phyloP scores from a whole-genome alignment of 2,797 vertebrate species.

The Lepilemur ruficaudatus region DNA sequence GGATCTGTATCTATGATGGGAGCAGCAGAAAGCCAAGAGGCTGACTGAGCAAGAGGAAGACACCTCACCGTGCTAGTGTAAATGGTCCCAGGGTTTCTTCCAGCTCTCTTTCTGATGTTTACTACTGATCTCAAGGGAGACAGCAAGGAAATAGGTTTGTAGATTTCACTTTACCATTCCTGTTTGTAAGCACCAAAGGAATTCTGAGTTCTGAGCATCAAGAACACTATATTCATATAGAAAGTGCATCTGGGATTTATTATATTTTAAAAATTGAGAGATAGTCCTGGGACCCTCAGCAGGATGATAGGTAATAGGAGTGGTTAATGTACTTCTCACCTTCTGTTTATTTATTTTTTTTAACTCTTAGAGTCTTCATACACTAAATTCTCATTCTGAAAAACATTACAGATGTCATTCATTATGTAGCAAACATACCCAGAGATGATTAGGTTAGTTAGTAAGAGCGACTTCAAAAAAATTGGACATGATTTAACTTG shows the following conservation, averaged over 20 bases:
- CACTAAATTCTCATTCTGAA: neutral
- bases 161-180: neutral
- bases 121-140: neutral
- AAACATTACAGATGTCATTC: neutral
- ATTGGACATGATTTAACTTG: neutral
- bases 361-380: neutral
- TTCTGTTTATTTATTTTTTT: neutral
- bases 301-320: neutral
- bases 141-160: neutral
- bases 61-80: neutral
- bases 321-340: neutral
- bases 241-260: neutral
- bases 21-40: neutral
- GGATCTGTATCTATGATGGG: too few relatives aligned
- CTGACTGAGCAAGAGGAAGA: neutral
- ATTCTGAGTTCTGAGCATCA: neutral
- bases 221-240: neutral
- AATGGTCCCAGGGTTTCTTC: neutral
- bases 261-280: slow-evolving; percentile 21
- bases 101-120: neutral
- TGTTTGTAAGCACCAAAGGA: neutral
- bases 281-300: neutral
- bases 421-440: neutral
- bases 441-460: neutral
- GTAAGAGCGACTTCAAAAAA: neutral